Base-by-base conservation (phyloP, 2,888 invertebrate species). In the Macropis europaea region DNA sequence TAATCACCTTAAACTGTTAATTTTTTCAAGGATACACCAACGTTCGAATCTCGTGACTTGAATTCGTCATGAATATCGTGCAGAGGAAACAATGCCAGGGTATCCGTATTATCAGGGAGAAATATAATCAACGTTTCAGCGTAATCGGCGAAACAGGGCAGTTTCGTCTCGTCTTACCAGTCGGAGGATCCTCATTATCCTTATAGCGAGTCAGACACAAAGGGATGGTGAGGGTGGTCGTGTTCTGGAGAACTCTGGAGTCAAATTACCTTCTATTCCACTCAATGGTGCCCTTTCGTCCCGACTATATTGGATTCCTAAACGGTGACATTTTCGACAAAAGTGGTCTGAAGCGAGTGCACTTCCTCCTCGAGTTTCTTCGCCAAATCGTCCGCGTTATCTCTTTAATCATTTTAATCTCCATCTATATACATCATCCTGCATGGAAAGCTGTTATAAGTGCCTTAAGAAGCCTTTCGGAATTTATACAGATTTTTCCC, bases 261-360 rank as follows among this genome's bases (percentile, higher is more conserved):
- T 87, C 87, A 84, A 84, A 84, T 88, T 88, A 87, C 88, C 77
- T 76, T 56, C 73, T 74, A 73, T 72, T 71, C 40, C 53, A 43
- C 47, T 24, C 56, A 22, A 68, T 45, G 32, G 53, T 36, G 45
- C 30, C 59, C 79, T 76, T 77, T 73, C 68, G 68, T 76, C 77
- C 61, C 74, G 69, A 50, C 81, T 76, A 85, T 87, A 87, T 87
- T 86, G 84, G 84, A 87, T 87, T 87, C 86, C 84, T 81, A 80
- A 85, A 85, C 82, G 82, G 73, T 82, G 84, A 80, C 76, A 81
- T 77, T 75, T 54, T 45, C 11, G 47, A 47, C 26, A 17, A 38
- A 64, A 53, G 32, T 43, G 22, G 3, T 13, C 26, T 11, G 5
- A n/a, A 3, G 17, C 32, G 17, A 42, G 50, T 45, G 19, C 30